Conservation (phyloP, 1,140 invertebrate genomes). For the Hydropsyche tenuis region DNA sequence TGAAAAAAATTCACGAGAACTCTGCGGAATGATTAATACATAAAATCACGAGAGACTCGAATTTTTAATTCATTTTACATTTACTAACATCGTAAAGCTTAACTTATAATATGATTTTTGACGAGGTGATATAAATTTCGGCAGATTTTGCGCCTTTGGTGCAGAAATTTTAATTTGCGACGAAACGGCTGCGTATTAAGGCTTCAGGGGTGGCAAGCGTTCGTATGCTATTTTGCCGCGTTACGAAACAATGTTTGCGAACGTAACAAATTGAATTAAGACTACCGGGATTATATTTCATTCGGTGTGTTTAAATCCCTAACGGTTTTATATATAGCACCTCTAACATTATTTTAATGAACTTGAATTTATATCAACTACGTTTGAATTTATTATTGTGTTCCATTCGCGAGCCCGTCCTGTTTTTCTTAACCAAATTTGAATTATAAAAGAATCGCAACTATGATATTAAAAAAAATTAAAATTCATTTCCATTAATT, state of each 20-base stretch:
- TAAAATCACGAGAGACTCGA: too few species aligned
- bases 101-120: too few species aligned
- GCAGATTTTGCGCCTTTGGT: not conserved
- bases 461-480: too few species aligned
- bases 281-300: constrained; percentile 16
- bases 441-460: too few species aligned
- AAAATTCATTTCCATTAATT: too few species aligned
- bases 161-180: not conserved
- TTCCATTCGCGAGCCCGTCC: not conserved
- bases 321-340: not conserved
- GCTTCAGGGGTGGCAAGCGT: too few species aligned
- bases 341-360: constrained; percentile 11
- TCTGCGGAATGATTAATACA: too few species aligned
- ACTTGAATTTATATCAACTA: constrained; percentile 9
- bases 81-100: too few species aligned
- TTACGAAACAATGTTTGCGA: constrained; percentile 10
- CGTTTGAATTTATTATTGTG: not conserved
- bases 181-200: not conserved
- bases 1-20: too few species aligned
- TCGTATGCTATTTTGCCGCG: not conserved
- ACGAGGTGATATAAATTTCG: not conserved
- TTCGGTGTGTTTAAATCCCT: constrained; percentile 7
- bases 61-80: too few species aligned
- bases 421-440: too few species aligned
- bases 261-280: constrained; percentile 19